phyloP scores from a whole-genome alignment of 2,888 invertebrate species.

The Laothoe populi region DNA sequence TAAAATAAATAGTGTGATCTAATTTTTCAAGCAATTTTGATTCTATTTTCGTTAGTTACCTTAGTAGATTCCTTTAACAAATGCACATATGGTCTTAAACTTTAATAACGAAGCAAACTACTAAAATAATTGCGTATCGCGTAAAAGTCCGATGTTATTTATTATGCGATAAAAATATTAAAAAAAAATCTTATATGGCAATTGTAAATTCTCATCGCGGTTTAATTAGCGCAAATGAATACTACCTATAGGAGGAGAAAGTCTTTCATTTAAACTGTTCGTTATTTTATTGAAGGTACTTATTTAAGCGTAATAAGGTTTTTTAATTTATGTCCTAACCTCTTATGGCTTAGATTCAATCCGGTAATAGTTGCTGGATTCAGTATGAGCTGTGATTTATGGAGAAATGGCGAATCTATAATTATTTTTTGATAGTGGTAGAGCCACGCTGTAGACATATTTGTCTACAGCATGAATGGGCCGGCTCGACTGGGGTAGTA shows the following conservation, averaged over 20 bases:
- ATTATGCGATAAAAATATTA: slow-evolving; percentile 11
- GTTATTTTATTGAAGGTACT: background rate
- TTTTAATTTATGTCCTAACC: no score
- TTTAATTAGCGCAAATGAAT: slow-evolving; percentile 10
- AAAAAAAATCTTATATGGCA: background rate
- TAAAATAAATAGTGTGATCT: no score
- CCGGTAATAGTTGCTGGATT: background rate
- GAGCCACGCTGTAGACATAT: no score
- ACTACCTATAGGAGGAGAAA: background rate
- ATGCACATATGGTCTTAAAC: background rate
- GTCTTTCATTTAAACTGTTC: background rate
- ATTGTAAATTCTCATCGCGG: background rate
- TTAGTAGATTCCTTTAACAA: background rate
- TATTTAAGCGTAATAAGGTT: background rate
- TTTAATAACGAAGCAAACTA: background rate
- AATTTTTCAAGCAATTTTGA: no score
- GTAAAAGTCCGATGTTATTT: slow-evolving; percentile 20
- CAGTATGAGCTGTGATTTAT: no score
- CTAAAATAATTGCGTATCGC: slow-evolving; percentile 17
- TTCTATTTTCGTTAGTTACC: no score
- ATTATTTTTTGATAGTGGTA: no score
- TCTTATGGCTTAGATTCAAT: background rate
- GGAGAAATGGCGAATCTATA: no score
- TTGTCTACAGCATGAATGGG: no score
- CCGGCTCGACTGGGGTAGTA: no score